phyloP scores from a whole-genome alignment of 2,113 vertebrate species.

The Poeciliopsis prolifica region DNA sequence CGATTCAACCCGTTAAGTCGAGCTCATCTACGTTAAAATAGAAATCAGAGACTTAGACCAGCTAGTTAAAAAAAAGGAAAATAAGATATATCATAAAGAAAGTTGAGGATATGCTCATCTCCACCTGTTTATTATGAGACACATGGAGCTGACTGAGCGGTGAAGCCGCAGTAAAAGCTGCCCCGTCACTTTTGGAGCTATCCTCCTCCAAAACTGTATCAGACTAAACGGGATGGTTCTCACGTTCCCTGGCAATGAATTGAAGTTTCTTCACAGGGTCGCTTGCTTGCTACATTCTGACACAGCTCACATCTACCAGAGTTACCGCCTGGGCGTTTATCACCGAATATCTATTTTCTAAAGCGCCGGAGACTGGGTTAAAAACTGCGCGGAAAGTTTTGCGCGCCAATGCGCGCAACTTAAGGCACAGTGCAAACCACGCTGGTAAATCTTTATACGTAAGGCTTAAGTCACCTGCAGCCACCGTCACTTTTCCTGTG shows the following conservation, averaged over 20 bases:
- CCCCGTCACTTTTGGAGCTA: background rate
- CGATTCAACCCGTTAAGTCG: background rate
- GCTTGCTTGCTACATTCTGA: slow-evolving; percentile 31
- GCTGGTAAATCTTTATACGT: slow-evolving; percentile 51
- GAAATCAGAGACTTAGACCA: background rate
- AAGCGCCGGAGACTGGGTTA: slow-evolving; percentile 8
- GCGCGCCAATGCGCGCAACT: slow-evolving; percentile 67
- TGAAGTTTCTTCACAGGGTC: slow-evolving; percentile 10
- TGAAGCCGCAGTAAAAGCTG: background rate
- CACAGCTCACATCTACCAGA: slow-evolving; percentile 36
- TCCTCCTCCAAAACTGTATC: slow-evolving; percentile 17
- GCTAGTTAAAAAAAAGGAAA: background rate
- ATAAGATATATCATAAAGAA: no score
- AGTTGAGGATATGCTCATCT: no score
- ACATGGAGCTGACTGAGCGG: background rate
- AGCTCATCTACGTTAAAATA: background rate
- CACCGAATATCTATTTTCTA: slow-evolving; percentile 17
- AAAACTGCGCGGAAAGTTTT: slow-evolving; percentile 52
- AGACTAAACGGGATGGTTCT: slow-evolving; percentile 33
- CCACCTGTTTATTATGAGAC: no score
- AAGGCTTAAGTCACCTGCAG: slow-evolving; percentile 37
- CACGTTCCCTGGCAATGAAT: slow-evolving; percentile 47
- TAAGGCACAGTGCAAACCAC: slow-evolving; percentile 23
- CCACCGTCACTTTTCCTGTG: background rate
- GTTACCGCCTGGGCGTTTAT: slow-evolving; percentile 45